Evolutionary conservation across 1,140 invertebrate genomes (phyloP), one percentile per base, ranked within the genome.

Genomic region (Heliothis virescens): DNA sequence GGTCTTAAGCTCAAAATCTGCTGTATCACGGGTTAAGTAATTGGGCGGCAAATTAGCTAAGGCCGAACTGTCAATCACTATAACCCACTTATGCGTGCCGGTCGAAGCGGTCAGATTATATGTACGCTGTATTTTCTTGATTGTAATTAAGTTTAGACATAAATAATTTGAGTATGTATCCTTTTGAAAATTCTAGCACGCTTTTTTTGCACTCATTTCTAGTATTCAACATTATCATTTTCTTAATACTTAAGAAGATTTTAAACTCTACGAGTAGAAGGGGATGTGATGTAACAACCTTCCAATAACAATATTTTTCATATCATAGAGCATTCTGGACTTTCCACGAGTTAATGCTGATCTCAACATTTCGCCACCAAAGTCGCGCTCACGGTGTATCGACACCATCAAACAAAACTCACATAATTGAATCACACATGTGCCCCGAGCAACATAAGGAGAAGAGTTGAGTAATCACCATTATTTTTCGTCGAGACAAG

Each of bases 11-110:
- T 76, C 74, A 76, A 76, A 76, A 65, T 76, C 74, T 76, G 85
- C 87, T 83, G 74, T 85, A 73, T 91, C 86, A 88, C 73, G 74
- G 60, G n/a, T 79, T 90, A 88, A 91, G 89, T 90, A 88, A 91
- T 91, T 90, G 89, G 83, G 72, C 79, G 89, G 84, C 86, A 91
- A 89, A 90, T 91, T 88, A 87, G 80, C 84, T 86, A 83, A 89
- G 81, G 80, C 81, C 63, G 79, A 85, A 79, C 80, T 85, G 86
- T 88, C 88, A 87, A 87, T 90, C 87, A 90, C 65, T 86, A 63
- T 82, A 81, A 85, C 80, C 82, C 78, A 75, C 63, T 76, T 74
- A 82, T 84, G 83, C 71, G 83, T 81, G 82, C 82, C 82, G 47
- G 18, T 59, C 79, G 78, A 79, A 71, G 83, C 81, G 80, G 77